phyloP scores from a whole-genome alignment of 92 coral and sea anemone species.

The Phenganax marumi region DNA sequence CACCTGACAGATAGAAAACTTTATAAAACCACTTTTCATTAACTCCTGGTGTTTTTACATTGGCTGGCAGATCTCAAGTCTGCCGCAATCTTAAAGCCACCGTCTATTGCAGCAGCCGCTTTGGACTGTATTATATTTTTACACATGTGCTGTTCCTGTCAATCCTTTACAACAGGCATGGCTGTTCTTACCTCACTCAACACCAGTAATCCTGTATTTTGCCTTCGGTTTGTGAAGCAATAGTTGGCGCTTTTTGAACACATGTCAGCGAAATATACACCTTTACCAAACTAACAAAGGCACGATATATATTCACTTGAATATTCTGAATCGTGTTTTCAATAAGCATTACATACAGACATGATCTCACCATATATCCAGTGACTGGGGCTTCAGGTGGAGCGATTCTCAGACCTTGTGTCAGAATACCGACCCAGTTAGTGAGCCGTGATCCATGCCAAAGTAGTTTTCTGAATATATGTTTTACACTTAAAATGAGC shows the following conservation, averaged over 20 bases:
- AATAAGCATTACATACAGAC: neutral
- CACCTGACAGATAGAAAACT: constrained; percentile 54
- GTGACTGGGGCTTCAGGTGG: constrained; percentile 99
- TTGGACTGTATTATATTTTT: too few relatives aligned
- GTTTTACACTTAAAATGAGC: neutral
- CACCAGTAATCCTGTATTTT: constrained; percentile 77
- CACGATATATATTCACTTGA: neutral
- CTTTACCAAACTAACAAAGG: constrained; percentile 81
- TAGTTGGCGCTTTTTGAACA: constrained; percentile 96
- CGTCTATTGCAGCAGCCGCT: too few relatives aligned
- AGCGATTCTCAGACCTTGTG: constrained; percentile 87
- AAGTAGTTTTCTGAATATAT: constrained; percentile 66
- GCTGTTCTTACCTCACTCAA: constrained; percentile 76
- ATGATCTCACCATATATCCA: constrained; percentile 80
- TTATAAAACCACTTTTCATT: too few relatives aligned
- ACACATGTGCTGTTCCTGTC: too few relatives aligned
- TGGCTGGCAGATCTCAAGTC: too few relatives aligned
- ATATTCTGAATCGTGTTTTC: neutral
- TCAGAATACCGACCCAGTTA: constrained; percentile 94
- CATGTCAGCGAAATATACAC: constrained; percentile 97
- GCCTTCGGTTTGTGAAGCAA: constrained; percentile 81
- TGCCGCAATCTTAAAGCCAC: neutral
- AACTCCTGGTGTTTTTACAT: too few relatives aligned
- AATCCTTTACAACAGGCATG: too few relatives aligned
- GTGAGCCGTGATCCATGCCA: constrained; percentile 98